These are phyloP conservation scores for Zaprionus tsacasi DNA, from an alignment of 1,140 invertebrate species.

Conservation along the genomic window DNA sequence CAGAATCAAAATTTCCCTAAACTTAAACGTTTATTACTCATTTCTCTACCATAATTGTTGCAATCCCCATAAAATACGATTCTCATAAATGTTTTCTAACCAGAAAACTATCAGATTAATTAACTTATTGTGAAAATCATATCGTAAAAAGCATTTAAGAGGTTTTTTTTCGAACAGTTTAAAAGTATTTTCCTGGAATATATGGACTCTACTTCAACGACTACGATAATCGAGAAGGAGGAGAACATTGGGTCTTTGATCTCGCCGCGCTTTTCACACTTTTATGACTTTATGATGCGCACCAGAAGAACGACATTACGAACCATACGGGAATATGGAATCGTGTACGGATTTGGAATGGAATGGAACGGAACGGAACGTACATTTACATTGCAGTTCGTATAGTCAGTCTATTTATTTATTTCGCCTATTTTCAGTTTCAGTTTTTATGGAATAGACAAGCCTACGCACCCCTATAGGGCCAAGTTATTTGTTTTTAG, in stretches of 20 bases:
- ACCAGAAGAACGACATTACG: slow-evolving; percentile 60
- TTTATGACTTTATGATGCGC: slow-evolving; percentile 71
- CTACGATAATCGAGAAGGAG: slow-evolving; percentile 5
- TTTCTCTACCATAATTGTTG: too few species aligned
- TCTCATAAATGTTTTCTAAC: background rate
- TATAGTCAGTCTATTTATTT: slow-evolving; percentile 53
- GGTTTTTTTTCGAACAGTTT: slow-evolving; percentile 11
- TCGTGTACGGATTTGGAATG: slow-evolving; percentile 10
- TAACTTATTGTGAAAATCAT: background rate
- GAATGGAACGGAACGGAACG: background rate
- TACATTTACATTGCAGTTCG: slow-evolving; percentile 34
- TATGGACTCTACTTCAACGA: background rate
- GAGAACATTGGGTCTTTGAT: slow-evolving; percentile 50
- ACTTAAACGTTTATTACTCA: too few species aligned
- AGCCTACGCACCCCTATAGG: slow-evolving; percentile 1
- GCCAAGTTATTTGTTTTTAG: slow-evolving; percentile 35
- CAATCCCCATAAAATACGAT: too few species aligned
- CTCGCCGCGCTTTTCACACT: slow-evolving; percentile 67
- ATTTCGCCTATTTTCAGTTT: slow-evolving; percentile 47
- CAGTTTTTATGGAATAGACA: slow-evolving; percentile 36
- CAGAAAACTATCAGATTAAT: background rate
- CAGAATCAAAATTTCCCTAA: too few species aligned
- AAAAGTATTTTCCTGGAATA: slow-evolving; percentile 1
- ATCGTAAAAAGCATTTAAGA: slow-evolving; percentile 2
- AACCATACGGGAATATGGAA: slow-evolving; percentile 21